A percentile compares a stretch with the other conserved stretches of the same genome.
These are phyloP conservation scores for Leptatherina wallacei DNA, from an alignment of 2,797 vertebrate species.

Conservation along the genomic window DNA sequence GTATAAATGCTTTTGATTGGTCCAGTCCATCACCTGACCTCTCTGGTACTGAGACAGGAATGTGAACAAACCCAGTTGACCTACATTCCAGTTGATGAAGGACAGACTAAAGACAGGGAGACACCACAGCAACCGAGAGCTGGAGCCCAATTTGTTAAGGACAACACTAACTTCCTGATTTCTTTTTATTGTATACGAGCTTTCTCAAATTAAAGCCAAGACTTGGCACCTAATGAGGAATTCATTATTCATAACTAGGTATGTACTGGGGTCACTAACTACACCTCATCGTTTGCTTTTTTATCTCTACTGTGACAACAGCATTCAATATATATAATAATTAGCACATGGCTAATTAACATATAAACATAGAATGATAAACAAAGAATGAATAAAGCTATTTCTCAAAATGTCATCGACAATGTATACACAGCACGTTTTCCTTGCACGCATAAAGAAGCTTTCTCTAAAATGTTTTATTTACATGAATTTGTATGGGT, in stretches of 20 bases:
- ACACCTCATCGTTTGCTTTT: neutral
- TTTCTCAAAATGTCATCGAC: too few species aligned
- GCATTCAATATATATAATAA: neutral
- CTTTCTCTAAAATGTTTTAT: too few species aligned
- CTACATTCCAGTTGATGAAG: neutral
- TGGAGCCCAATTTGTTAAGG: neutral
- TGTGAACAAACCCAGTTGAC: neutral
- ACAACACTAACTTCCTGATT: neutral
- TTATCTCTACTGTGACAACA: neutral
- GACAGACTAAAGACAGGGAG: neutral
- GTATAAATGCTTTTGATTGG: neutral
- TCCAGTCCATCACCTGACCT: neutral
- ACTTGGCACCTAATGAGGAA: neutral
- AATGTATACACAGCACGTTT: too few species aligned
- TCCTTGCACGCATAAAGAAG: too few species aligned
- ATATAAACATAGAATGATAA: neutral
- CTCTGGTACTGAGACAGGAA: neutral
- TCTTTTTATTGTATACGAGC: neutral
- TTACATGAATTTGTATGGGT: too few species aligned
- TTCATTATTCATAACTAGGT: neutral
- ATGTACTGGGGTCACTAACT: neutral
- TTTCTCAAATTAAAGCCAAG: neutral
- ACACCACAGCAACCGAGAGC: neutral
- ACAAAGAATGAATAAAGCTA: neutral
- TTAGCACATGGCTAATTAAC: neutral